phyloP scores from a whole-genome alignment of 2,888 invertebrate species.

The Lasioglossum morio region DNA sequence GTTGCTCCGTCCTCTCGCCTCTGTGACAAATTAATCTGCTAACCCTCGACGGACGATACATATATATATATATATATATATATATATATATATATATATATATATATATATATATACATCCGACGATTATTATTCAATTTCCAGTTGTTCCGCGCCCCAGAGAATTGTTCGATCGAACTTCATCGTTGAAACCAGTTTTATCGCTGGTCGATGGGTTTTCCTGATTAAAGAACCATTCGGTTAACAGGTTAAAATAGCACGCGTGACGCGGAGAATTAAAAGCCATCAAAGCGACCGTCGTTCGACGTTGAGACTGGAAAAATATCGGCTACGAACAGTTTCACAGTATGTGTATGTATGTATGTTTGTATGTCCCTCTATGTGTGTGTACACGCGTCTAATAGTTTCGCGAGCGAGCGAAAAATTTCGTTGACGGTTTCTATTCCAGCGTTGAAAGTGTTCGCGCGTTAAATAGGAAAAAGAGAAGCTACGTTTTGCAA shows the following conservation, averaged over 20 bases:
- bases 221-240: not conserved
- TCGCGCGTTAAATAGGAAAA: constrained; percentile 17
- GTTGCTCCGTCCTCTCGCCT: constrained; percentile 30
- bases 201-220: not conserved
- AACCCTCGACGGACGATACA: not conserved
- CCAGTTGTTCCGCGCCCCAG: not conserved
- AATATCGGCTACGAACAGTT: constrained; percentile 31
- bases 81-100: not conserved
- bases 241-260: not conserved
- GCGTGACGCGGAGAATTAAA: constrained; percentile 23
- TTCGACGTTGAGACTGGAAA: constrained; percentile 29
- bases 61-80: not conserved
- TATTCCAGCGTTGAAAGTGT: constrained; percentile 1
- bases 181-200: not conserved
- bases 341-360: not conserved
- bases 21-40: constrained; percentile 44
- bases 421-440: not conserved
- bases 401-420: not conserved
- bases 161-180: not conserved
- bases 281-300: constrained; percentile 51
- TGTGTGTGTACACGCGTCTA: not conserved
- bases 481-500: not conserved
- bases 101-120: not conserved
- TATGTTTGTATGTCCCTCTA: not conserved
- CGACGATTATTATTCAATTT: not conserved